Evolutionary conservation across 2,797 vertebrate species (phyloP), one percentile per base, ranked within the genome.

Genomic region (Kryptopterus vitreolus): DNA sequence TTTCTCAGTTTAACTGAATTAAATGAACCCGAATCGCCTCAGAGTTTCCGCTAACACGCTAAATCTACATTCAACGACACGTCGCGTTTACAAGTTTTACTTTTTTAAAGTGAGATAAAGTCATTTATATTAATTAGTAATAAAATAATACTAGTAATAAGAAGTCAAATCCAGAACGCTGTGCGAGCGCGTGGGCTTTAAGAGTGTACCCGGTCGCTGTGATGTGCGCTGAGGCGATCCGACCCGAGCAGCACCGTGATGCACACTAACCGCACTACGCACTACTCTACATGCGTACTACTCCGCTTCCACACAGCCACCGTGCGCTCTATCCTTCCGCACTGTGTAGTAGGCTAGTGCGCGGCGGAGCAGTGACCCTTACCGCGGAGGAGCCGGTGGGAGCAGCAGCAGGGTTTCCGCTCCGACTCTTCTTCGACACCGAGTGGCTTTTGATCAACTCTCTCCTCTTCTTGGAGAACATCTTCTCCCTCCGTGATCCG

Each of bases 361-460:
- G 74, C 76, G 15, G 10, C 9, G 55, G 62, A 68, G 52, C 7
- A 43, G 10, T 78, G 76, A 78, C 10, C 94, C 95, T 96, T 93
- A 96, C 95, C 83, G 91, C 89, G 46, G 88, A 75, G 57, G 90
- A 85, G 86, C 85, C 86, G 87, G n/a, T n/a, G n/a, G 94, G 95
- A 0, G 95, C 93, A 87, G 94, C 89, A 87, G 94, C 89, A 2
- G 96, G 95, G 92, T 95, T 98, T 92, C 95, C 96, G 84, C 95
- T 93, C 86, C 96, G 90, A 91, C 92, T 96, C 92, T 96, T 99
- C 92, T 98, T 99, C 31, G 96, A 97, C 93, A 99, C 97, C 66
- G 98, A 98, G 1, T 96, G 96, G 29, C 96, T 97, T 91, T 99
- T 99, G 53, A 97, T 99, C 68, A 98, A 90, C 85, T 98, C 96